A percentile compares a stretch with the other conserved stretches of the same genome.
These are phyloP conservation scores for Saxidomus purpurata DNA, from an alignment of 1,140 invertebrate species.

Conservation along the genomic window DNA sequence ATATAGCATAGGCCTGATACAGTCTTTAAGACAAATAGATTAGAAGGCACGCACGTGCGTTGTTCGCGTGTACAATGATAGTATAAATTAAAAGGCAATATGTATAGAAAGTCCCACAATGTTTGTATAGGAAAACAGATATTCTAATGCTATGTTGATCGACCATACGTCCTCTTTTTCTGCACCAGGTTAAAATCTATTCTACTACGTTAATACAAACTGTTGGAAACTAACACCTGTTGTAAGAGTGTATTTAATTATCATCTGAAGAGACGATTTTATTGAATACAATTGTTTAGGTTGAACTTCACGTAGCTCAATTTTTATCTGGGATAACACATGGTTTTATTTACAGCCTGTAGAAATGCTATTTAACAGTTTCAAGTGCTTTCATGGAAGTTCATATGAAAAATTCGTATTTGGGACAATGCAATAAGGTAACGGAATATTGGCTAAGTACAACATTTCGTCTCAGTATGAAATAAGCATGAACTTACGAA, in stretches of 20 bases:
- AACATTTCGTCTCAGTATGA: no score
- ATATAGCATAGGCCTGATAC: no score
- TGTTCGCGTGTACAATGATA: not conserved
- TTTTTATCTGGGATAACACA: slow-evolving; percentile 1
- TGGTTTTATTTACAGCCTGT: not conserved
- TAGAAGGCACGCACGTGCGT: no score
- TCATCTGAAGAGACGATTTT: not conserved
- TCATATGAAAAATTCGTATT: no score
- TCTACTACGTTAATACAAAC: not conserved
- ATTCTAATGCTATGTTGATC: not conserved
- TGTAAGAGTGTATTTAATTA: slow-evolving; percentile 12
- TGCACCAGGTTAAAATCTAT: not conserved
- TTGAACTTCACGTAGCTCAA: not conserved
- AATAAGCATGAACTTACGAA: no score
- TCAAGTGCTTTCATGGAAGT: not conserved
- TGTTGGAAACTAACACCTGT: slow-evolving; percentile 38
- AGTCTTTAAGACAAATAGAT: no score
- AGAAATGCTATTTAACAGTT: no score
- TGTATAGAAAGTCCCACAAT: not conserved
- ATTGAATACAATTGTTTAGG: not conserved
- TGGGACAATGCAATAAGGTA: no score
- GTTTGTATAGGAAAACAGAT: slow-evolving; percentile 1
- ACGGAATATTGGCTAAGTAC: no score
- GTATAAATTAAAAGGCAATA: not conserved
- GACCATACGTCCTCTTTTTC: not conserved